These are phyloP conservation scores for Pristionchus entomophagus DNA, from an alignment of 2,888 invertebrate species.

Conservation along the genomic window DNA sequence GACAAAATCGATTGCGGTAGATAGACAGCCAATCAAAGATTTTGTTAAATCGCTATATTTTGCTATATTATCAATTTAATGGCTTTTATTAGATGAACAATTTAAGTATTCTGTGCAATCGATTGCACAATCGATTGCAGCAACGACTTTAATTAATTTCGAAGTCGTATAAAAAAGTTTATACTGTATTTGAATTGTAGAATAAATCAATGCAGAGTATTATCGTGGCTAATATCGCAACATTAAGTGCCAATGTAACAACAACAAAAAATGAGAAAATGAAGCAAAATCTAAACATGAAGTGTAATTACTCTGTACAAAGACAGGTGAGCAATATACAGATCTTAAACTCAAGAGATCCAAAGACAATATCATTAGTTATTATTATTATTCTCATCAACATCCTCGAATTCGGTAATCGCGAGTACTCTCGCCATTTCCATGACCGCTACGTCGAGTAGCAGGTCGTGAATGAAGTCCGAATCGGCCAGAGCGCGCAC, in stretches of 20 bases:
- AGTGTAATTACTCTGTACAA: too few species aligned
- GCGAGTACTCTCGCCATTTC: neutral
- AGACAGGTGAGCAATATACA: neutral
- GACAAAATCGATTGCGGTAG: too few species aligned
- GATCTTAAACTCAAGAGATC: too few species aligned
- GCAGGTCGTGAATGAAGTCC: neutral
- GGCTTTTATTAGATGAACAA: too few species aligned
- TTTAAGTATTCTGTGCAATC: neutral
- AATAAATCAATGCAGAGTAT: too few species aligned
- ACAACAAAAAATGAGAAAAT: neutral
- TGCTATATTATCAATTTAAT: too few species aligned
- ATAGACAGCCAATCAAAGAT: too few species aligned
- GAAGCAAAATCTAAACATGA: neutral
- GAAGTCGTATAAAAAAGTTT: too few species aligned
- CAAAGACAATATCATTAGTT: too few species aligned
- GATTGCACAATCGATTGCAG: neutral
- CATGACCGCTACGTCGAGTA: neutral
- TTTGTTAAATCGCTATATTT: too few species aligned
- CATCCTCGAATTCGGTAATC: neutral
- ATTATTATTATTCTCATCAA: neutral
- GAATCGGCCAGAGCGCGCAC: too few species aligned
- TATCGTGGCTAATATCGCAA: neutral
- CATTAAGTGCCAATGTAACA: neutral
- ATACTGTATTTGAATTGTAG: too few species aligned
- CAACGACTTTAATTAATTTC: neutral